Base-by-base conservation (phyloP, 37 sponge, comb jelly and placozoan species). In the Theonella swinhoei region DNA sequence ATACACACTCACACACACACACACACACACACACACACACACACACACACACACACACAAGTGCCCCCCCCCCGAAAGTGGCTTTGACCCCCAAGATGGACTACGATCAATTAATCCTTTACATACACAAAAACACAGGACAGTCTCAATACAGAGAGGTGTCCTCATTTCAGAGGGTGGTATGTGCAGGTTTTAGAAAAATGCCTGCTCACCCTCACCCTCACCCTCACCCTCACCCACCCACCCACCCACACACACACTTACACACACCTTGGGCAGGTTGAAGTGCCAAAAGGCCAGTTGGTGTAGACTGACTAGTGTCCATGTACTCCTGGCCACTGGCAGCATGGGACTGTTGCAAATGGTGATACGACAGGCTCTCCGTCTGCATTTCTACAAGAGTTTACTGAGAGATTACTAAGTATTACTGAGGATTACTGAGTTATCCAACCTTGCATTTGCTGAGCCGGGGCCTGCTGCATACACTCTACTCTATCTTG, bases 1-100 rank as follows among this genome's bases (percentile, higher is more conserved):
- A n/a, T n/a, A n/a, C n/a, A n/a, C n/a, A 24, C 42, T 25, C n/a
- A 79, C 68, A 79, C 80, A 79, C 68, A 64, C 68, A 79, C 80
- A 79, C 66, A 35, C 61, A 76, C 77, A 76, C 61, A 76, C 77
- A 76, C 39, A 35, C 77, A 76, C 77, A 68, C 19, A 14, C 69
- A 68, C 26, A 25, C 25, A 14, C 26, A 25, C 69, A 68, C 69
- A 25, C 69, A 68, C 69, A 68, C 19, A 24, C 25, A 14, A 23
- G 31, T 28, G 31, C 25, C 26, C 26, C 9, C 19, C 26, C 69
- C 11, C 25, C 68, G 24, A 67, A n/a, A 33, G 9, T 40, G 11
- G 9, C 24, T 33, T 17, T 59, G 9, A 77, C 64, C n/a, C n/a
- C n/a, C n/a, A n/a, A n/a, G n/a, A n/a, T n/a, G n/a, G n/a, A n/a